Percentiles rank a stretch among this genome's conserved stretches.
Conservation (phyloP, 1,140 invertebrate genomes). For the Camponotus vicinus region DNA sequence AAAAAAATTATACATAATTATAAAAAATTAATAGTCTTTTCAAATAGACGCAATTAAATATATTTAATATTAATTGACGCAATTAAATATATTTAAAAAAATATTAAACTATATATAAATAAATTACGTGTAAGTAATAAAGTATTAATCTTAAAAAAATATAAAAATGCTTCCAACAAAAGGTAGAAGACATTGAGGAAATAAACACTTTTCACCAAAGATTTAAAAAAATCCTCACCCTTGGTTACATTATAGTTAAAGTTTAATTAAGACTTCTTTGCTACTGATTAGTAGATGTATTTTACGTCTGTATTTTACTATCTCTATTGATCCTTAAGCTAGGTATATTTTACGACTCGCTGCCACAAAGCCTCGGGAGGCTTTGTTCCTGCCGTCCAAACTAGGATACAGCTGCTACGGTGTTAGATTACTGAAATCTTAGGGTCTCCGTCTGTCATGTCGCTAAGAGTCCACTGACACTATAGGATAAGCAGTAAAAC, state of each 20-base stretch:
- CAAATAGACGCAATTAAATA: background rate
- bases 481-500: constrained; percentile 24
- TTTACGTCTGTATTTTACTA: background rate
- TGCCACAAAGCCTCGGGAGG: background rate
- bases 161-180: background rate
- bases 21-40: background rate
- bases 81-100: too few species aligned
- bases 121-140: too few species aligned
- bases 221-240: too few species aligned
- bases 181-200: background rate
- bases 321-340: constrained; percentile 31
- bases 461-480: constrained; percentile 23
- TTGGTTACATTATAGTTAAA: background rate
- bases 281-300: background rate
- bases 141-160: too few species aligned
- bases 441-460: constrained; percentile 52
- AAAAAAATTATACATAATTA: too few species aligned
- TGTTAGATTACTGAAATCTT: constrained; percentile 74
- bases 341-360: constrained; percentile 44
- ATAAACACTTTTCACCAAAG: background rate
- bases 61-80: too few species aligned
- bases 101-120: too few species aligned
- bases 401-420: constrained; percentile 73
- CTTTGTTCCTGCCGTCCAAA: constrained; percentile 46
- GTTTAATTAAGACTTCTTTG: constrained; percentile 18